These are phyloP conservation scores for Quiscalus mexicanus DNA, from an alignment of 2,113 vertebrate genomes.

Conservation along the genomic window DNA sequence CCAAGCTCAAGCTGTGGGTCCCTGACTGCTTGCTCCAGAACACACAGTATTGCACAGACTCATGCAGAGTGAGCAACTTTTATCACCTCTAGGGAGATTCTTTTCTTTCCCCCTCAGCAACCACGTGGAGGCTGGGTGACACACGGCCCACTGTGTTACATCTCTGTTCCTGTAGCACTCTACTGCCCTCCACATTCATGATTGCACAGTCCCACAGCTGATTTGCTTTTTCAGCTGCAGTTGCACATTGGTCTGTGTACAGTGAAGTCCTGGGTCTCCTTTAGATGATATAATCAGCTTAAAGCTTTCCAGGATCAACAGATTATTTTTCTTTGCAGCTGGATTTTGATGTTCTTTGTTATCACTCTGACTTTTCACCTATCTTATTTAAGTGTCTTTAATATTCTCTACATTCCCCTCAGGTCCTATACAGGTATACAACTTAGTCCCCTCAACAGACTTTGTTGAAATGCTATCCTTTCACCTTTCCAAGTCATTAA, in stretches of 20 bases:
- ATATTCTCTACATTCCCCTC: not conserved
- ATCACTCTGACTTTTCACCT: not conserved
- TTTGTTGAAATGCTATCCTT: not conserved
- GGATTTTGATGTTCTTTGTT: not conserved
- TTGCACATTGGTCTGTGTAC: not conserved
- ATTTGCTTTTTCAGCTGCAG: not conserved
- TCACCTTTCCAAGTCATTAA: constrained; percentile 29
- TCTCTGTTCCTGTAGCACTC: not conserved
- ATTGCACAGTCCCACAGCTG: accelerated
- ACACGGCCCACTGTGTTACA: accelerated
- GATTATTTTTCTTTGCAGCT: not conserved
- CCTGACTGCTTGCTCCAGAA: not conserved
- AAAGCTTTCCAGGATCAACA: not conserved
- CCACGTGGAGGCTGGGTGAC: not conserved
- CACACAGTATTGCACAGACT: accelerated
- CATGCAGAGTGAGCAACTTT: accelerated
- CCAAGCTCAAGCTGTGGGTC: not conserved
- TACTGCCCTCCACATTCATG: not conserved
- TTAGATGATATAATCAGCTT: not conserved
- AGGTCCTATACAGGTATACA: not conserved
- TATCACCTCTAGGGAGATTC: not conserved
- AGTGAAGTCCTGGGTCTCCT: not conserved
- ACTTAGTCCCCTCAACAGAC: not conserved
- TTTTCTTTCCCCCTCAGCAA: not conserved
- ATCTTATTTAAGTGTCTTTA: not conserved